Evolutionary conservation across 2,113 vertebrate genomes (phyloP).

Genomic region (Corynorhinus townsendii): DNA sequence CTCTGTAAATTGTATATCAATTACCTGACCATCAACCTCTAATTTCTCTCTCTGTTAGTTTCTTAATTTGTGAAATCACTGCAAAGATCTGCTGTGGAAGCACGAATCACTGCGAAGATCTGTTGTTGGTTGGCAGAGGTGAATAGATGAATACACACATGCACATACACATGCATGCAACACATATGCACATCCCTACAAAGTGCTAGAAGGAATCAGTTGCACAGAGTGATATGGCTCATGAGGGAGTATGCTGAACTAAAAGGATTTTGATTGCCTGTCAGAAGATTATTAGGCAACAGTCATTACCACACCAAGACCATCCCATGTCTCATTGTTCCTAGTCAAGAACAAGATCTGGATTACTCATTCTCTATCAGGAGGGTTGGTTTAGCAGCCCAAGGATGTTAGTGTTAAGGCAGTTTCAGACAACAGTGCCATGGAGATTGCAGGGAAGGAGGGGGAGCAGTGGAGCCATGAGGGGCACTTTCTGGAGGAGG

Average conservation of each 20-base stretch:
- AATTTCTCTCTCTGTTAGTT: not conserved
- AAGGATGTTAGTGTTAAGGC: not conserved
- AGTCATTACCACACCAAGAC: conserved; percentile 18
- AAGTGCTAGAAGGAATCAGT: conserved; percentile 64
- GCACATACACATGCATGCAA: not conserved
- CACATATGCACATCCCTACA: conserved; percentile 2
- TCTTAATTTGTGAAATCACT: not conserved
- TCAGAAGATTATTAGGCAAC: conserved; percentile 62
- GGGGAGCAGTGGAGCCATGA: not conserved
- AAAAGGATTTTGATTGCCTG: conserved; percentile 54
- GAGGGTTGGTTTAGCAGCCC: conserved; percentile 22
- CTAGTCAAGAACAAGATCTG: not conserved
- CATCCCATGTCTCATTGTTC: conserved; percentile 51
- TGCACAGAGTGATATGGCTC: conserved; percentile 37
- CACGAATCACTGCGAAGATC: not conserved
- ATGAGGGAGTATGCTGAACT: conserved; percentile 64
- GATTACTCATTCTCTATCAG: conserved; percentile 64
- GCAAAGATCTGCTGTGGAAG: not conserved
- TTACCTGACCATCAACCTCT: not conserved
- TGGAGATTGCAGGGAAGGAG: not conserved
- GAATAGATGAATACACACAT: not conserved
- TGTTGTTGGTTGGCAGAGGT: not conserved
- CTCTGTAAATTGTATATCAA: not conserved
- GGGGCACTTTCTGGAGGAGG: not conserved
- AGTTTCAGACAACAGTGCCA: not conserved